Conservation (phyloP, 2,797 vertebrate genomes). For the Peromyscus aztecus region DNA sequence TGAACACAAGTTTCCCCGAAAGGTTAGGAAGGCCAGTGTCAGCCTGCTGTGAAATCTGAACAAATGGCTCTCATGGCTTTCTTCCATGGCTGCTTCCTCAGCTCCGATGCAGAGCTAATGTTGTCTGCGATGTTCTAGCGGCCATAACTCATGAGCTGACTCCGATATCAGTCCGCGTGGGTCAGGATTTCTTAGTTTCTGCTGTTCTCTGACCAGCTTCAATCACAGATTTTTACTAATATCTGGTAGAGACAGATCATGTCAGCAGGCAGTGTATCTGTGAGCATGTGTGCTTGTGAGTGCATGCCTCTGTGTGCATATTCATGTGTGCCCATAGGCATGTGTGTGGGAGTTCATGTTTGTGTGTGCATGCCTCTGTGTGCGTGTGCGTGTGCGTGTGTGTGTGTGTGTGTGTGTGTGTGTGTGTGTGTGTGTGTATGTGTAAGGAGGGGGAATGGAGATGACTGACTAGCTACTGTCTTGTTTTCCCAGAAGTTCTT, state of each 20-base stretch:
- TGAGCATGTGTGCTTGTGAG: background rate
- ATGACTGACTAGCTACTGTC: background rate
- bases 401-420: too few relatives aligned
- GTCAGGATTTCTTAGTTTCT: rapidly evolving
- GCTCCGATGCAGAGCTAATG: rapidly evolving
- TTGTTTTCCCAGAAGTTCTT: background rate
- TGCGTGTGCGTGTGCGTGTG: too few relatives aligned
- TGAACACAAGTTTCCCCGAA: background rate
- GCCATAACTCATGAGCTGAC: background rate
- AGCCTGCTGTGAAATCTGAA: background rate
- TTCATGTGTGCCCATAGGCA: too few relatives aligned
- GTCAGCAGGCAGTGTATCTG: background rate
- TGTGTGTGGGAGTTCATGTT: too few relatives aligned
- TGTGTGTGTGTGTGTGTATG: too few relatives aligned
- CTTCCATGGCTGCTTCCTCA: rapidly evolving
- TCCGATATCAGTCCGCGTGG: rapidly evolving
- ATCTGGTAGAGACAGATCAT: background rate
- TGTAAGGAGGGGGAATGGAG: too few relatives aligned
- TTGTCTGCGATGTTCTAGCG: background rate
- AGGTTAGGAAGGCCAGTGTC: background rate
- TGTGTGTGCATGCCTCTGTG: background rate
- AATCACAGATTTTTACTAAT: background rate
- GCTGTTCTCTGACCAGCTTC: background rate
- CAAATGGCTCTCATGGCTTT: too few relatives aligned
- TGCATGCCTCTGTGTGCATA: background rate